These are phyloP conservation scores for Shargacucullia verbasci DNA, from an alignment of 2,888 invertebrate genomes.

Conservation along the genomic window DNA sequence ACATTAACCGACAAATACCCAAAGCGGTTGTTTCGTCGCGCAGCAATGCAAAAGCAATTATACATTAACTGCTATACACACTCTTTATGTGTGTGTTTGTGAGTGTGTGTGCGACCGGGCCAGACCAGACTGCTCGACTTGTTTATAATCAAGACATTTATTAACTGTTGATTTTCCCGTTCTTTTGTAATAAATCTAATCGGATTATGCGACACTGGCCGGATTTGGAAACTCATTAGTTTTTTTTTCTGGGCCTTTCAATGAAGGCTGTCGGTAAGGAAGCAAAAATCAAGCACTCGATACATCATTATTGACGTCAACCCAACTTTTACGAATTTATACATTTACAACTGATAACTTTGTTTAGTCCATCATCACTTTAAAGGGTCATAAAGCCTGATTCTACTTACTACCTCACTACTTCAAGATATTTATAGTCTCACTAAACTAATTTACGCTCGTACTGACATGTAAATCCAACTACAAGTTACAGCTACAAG, in stretches of 20 bases:
- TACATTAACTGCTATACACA: conserved; percentile 42
- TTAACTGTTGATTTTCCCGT: conserved; percentile 61
- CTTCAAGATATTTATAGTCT: not conserved
- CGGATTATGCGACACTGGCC: conserved; percentile 44
- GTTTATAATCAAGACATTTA: conserved; percentile 66
- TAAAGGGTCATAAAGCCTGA: no score
- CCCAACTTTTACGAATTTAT: no score
- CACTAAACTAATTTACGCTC: not conserved
- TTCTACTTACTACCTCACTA: no score
- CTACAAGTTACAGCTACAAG: conserved; percentile 7
- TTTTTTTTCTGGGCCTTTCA: not conserved
- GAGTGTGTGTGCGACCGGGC: conserved; percentile 35
- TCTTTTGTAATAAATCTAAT: conserved; percentile 60
- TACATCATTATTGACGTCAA: no score
- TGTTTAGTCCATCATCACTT: no score
- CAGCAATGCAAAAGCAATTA: conserved; percentile 55
- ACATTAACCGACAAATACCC: conserved; percentile 41
- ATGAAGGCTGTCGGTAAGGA: no score
- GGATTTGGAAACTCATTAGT: not conserved
- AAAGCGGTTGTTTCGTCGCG: conserved; percentile 43
- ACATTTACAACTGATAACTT: no score
- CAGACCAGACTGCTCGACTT: conserved; percentile 56
- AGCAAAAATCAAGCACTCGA: no score
- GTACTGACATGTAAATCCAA: not conserved
- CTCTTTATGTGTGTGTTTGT: conserved; percentile 12